A percentile compares a stretch with the other conserved stretches of the same genome.
phyloP scores from a whole-genome alignment of 2,888 invertebrate species.

The Coelinius sp. region DNA sequence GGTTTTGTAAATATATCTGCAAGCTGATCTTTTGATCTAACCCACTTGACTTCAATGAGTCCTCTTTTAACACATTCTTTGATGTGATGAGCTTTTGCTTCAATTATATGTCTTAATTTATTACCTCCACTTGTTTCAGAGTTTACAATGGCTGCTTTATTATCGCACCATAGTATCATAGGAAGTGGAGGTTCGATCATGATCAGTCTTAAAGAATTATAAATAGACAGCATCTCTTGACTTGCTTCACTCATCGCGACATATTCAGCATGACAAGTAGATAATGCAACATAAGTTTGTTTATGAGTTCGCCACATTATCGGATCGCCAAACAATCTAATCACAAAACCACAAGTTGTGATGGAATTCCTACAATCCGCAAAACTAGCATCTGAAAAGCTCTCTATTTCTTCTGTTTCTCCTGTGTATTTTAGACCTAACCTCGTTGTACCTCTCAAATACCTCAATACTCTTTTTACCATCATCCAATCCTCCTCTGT shows the following conservation, averaged over 20 bases:
- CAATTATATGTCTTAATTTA: conserved; percentile 39
- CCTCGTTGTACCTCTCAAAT: conserved; percentile 34
- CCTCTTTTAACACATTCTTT: too few species aligned
- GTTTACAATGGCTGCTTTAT: conserved; percentile 26
- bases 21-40: too few species aligned
- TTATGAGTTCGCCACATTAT: conserved; percentile 40
- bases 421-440: conserved; percentile 32
- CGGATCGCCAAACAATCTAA: conserved; percentile 36
- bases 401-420: conserved; percentile 23
- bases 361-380: conserved; percentile 29
- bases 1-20: too few species aligned
- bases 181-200: conserved; percentile 28
- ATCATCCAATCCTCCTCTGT: conserved; percentile 38
- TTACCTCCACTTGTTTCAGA: conserved; percentile 33
- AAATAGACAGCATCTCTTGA: conserved; percentile 37
- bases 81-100: too few species aligned
- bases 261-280: conserved; percentile 36
- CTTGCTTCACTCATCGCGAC: conserved; percentile 38
- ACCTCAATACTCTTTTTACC: too few species aligned
- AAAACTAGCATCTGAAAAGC: conserved; percentile 38
- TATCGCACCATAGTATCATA: too few species aligned
- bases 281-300: conserved; percentile 35
- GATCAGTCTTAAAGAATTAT: conserved; percentile 34
- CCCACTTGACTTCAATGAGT: too few species aligned
- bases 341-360: conserved; percentile 37